Base-by-base conservation (phyloP, 2,113 vertebrate species). In the Chaetodon auriga region DNA sequence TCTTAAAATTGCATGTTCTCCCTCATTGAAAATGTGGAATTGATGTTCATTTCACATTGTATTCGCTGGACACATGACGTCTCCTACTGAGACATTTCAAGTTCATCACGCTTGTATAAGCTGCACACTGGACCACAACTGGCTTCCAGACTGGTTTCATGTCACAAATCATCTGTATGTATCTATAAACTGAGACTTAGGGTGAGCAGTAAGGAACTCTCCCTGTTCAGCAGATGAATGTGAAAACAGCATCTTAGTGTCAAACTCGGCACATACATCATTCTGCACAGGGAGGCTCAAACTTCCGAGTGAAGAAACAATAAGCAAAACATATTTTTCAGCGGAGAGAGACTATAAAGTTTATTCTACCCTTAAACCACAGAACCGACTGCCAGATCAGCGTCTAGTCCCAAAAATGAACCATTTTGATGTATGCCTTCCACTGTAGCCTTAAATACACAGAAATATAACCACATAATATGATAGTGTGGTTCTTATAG, bases 381-480 rank as follows among this genome's bases (percentile, higher is more conserved):
- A n/a, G 43, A 9, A 23, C 61, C 15, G 68, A 54, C 57, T 78
- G 74, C 64, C 35, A 72, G 65, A n/a, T 63, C 54, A 43, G 43
- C 76, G 63, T 45, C 13, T 12, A 23, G 48, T 25, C 55, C 35
- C 46, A 35, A 48, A 62, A 55, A 30, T 62, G 25, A 78, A 68
- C 62, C 11, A 36, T 74, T 12, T n/a, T 73, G 55, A 74, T 51
- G 21, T 43, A 82, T 63, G 55, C 25, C 69, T 73, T 64, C 60
- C 41, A 62, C 16, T 63, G 62, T 21, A 10, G 13, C 66, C 25
- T 41, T 77, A 60, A 72, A 80, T 16, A 78, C 65, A 68, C 43
- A 75, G 13, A 8, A 43, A 69, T 54, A 78, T 35, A 60, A 70
- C 81, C 81, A 84, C 81, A 75, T 58, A 51, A 72, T 87, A 63